phyloP scores from a whole-genome alignment of 2,888 invertebrate genomes.

The Oligia strigilis region DNA sequence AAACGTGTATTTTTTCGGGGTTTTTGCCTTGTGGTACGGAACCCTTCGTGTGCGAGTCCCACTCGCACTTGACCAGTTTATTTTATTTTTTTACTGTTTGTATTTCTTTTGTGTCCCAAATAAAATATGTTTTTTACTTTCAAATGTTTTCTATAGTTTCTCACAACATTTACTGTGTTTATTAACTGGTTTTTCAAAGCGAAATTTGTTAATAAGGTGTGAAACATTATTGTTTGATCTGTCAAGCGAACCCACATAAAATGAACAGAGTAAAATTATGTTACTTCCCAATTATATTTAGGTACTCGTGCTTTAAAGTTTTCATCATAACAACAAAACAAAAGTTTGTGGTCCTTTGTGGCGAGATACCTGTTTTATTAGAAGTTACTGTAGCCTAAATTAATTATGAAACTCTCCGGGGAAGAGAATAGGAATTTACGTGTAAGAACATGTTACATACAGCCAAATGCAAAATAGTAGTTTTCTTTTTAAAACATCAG shows the following conservation, averaged over 20 bases:
- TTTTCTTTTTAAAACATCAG: neutral
- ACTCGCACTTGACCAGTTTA: too few species aligned
- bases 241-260: neutral
- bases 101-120: too few species aligned
- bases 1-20: too few species aligned
- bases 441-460: neutral
- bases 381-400: slow-evolving; percentile 28
- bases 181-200: neutral
- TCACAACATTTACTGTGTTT: neutral
- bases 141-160: neutral
- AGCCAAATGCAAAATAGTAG: neutral
- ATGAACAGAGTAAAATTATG: neutral
- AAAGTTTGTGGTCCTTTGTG: slow-evolving; percentile 38
- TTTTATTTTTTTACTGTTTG: too few species aligned
- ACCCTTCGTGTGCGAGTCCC: too few species aligned
- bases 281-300: neutral
- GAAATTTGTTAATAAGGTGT: neutral
- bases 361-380: slow-evolving; percentile 16
- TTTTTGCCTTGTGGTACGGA: too few species aligned
- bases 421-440: neutral
- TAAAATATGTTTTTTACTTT: too few species aligned
- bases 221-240: neutral
- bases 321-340: neutral
- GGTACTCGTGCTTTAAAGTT: slow-evolving; percentile 23
- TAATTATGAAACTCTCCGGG: slow-evolving; percentile 22